These are phyloP conservation scores for Microcebus murinus DNA, from an alignment of 2,113 vertebrate genomes.

Conservation along the genomic window DNA sequence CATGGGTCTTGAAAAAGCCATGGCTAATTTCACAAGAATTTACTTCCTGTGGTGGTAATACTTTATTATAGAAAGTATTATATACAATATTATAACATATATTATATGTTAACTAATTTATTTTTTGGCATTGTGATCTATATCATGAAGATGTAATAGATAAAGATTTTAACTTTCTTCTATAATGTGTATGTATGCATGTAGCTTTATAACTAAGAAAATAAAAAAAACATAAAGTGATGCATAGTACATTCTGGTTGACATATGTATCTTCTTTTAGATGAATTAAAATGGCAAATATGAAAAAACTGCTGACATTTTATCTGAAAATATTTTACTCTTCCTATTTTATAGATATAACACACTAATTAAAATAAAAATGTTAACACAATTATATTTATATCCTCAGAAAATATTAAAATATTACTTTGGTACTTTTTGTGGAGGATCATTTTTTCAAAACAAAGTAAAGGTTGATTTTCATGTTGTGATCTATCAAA, in stretches of 20 bases:
- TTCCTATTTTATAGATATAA: neutral
- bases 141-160: neutral
- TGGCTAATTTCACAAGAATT: neutral
- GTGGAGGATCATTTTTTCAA: neutral
- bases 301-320: neutral
- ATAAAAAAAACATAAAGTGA: neutral
- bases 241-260: neutral
- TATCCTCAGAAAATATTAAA: neutral
- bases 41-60: neutral
- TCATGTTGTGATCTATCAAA: neutral
- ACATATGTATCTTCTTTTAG: neutral
- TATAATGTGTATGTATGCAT: neutral
- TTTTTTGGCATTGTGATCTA: neutral
- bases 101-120: neutral
- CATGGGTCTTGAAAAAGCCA: neutral
- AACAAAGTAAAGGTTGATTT: neutral
- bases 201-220: neutral
- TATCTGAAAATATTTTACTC: neutral
- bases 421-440: neutral
- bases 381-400: neutral
- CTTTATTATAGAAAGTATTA: neutral
- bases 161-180: neutral
- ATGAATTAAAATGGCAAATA: neutral
- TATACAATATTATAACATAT: neutral
- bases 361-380: neutral